Evolutionary conservation across 2,888 invertebrate species (phyloP).

Genomic region (Punctoribates punctum): DNA sequence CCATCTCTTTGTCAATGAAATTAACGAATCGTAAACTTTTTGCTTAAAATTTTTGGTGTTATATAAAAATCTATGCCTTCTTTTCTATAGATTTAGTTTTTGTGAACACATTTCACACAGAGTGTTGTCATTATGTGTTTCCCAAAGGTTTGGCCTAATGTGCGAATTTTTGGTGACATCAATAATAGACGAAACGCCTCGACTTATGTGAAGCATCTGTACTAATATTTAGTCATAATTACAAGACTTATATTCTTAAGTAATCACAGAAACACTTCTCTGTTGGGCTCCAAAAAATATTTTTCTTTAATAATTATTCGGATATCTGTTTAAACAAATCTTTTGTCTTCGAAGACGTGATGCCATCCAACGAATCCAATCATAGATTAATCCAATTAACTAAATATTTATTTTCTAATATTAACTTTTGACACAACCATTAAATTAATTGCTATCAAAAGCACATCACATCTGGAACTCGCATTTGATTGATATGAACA

Average conservation of each 20-base stretch:
- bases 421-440: too few relatives aligned
- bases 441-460: too few relatives aligned
- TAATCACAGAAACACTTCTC: not conserved
- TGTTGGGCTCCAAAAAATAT: not conserved
- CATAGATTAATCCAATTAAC: too few relatives aligned
- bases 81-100: conserved; percentile 12
- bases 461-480: too few relatives aligned
- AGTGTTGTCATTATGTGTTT: not conserved
- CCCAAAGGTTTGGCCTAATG: not conserved
- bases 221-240: conserved; percentile 16
- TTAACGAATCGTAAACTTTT: conserved; percentile 23
- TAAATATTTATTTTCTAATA: too few relatives aligned
- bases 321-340: not conserved
- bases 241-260: not conserved
- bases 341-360: not conserved
- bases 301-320: not conserved
- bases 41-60: not conserved
- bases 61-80: not conserved
- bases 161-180: conserved; percentile 9
- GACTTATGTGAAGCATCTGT: conserved; percentile 2
- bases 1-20: not conserved
- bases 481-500: too few relatives aligned
- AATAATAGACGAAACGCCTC: conserved; percentile 8
- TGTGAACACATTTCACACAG: not conserved
- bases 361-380: too few relatives aligned